These are phyloP conservation scores for Psittacula cyanocephala DNA, from an alignment of 2,113 vertebrate genomes.

Conservation along the genomic window DNA sequence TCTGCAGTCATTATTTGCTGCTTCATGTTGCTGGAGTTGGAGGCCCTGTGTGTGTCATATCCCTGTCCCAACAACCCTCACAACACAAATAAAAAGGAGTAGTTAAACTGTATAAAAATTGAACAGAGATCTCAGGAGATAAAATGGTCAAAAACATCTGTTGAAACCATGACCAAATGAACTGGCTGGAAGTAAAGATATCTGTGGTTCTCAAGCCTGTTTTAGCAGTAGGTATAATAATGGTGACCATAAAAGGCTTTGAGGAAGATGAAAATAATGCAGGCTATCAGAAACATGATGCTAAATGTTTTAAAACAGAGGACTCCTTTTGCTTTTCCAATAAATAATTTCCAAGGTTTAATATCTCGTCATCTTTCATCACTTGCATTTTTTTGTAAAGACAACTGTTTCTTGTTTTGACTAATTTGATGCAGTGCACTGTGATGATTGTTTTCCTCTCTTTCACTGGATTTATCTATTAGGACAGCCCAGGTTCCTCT, in stretches of 20 bases:
- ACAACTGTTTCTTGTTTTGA: neutral
- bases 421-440: neutral
- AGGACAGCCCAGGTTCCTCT: neutral
- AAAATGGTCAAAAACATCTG: neutral
- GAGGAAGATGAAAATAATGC: neutral
- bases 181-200: neutral
- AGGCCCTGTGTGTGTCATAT: neutral
- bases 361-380: neutral
- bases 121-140: neutral
- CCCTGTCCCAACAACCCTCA: neutral
- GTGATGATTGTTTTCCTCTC: neutral
- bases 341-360: neutral
- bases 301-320: neutral
- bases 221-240: neutral
- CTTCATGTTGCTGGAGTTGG: neutral
- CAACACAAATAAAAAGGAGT: neutral
- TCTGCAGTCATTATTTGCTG: neutral
- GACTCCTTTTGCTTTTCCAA: neutral
- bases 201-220: neutral
- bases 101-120: neutral
- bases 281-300: neutral
- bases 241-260: neutral
- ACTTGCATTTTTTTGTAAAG: neutral
- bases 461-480: neutral
- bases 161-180: neutral